phyloP scores from a whole-genome alignment of 92 coral and sea anemone species.

The Scolanthus callimorphus region DNA sequence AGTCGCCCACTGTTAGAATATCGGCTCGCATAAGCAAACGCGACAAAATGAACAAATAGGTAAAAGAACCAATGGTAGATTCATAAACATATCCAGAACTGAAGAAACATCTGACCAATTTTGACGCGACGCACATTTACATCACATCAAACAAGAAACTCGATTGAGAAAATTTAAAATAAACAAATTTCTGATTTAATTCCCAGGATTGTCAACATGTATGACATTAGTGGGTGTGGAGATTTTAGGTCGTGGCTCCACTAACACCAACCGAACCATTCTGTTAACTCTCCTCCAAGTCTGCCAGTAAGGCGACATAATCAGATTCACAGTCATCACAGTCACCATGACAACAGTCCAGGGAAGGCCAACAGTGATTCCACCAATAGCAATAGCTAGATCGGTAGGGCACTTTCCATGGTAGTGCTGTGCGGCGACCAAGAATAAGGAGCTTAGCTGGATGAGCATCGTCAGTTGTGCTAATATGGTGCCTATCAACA shows the following conservation, averaged over 20 bases:
- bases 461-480: conserved; percentile 12
- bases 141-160: no score
- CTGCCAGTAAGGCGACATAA: conserved; percentile 15
- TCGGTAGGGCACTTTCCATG: neutral
- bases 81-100: no score
- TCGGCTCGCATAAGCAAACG: no score
- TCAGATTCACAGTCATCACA: neutral
- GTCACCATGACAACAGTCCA: conserved; percentile 18
- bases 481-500: neutral
- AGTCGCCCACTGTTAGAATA: no score
- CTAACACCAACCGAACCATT: conserved; percentile 3
- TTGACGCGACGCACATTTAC: no score
- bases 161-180: no score
- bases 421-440: conserved; percentile 3
- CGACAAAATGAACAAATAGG: no score
- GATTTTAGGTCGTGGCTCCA: no score
- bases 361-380: conserved; percentile 9
- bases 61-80: no score
- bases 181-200: no score
- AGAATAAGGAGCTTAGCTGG: conserved; percentile 7
- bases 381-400: conserved; percentile 12
- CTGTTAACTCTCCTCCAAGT: conserved; percentile 9
- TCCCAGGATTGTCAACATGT: no score
- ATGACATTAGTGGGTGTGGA: neutral
- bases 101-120: no score